Evolutionary conservation across 2,797 vertebrate genomes (phyloP), one percentile per base, ranked within the genome.

Genomic region (Notoglanidium macrostoma): DNA sequence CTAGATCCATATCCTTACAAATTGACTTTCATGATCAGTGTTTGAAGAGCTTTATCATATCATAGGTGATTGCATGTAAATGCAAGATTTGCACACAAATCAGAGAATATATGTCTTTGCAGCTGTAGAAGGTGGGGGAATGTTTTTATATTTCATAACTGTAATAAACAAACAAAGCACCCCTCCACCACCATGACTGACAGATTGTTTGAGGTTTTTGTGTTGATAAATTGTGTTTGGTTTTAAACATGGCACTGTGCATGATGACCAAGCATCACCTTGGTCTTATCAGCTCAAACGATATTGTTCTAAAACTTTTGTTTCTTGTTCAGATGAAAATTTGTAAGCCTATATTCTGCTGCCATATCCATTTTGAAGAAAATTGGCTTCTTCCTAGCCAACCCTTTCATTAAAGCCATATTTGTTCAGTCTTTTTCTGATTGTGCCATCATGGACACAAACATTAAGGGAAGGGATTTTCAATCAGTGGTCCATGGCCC

Each of bases 21-120:
- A 76, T 88, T 78, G 84, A 86, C 76, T 87, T 89, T 91, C 78
- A 85, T 61, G 80, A 90, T 90, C 86, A 70, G 89, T 85, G 73
- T 84, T 49, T 73, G 78, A 79, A 76, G 40, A 87, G 70, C 73
- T 88, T 85, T 57, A 88, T 90, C 70, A 87, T 73, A 89, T 74
- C 26, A 49, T 65, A 26, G 63, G 35, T 80, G 6, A 65, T 82
- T 84, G 57, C 79, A 80, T 87, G 67, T 63, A 54, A 88, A 85
- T n/a, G n/a, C 73, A 80, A 54, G 76, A 23, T 40, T 17, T 70
- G 35, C 32, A 57, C 55, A 87, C 57, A 80, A 88, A 88, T 79
- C 70, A 78, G 23, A 61, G 2, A 5, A 12, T 29, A 44, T 21
- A 55, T 55, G 76, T 21, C 17, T 57, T 77, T 77, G 5, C n/a